A percentile compares a stretch with the other conserved stretches of the same genome.
These are phyloP conservation scores for Proteles cristata DNA, from an alignment of 2,113 vertebrate species.

Conservation along the genomic window DNA sequence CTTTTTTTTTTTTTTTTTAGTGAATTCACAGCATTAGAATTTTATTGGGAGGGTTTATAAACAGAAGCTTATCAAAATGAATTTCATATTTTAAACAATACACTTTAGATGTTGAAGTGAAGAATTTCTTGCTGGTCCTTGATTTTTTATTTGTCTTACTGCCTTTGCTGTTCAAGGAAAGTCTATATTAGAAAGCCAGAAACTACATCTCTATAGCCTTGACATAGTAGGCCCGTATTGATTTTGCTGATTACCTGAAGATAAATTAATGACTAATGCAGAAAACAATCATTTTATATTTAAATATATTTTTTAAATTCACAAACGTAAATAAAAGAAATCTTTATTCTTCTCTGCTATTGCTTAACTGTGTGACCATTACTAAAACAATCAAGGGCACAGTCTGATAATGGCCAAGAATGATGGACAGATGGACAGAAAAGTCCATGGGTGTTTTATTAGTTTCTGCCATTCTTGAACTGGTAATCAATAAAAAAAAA, in stretches of 20 bases:
- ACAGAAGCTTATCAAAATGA: neutral
- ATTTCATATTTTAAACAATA: neutral
- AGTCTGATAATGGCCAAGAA: neutral
- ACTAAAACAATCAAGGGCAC: neutral
- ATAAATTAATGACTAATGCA: neutral
- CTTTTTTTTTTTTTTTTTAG: neutral
- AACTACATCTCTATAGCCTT: neutral
- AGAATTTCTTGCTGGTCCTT: neutral
- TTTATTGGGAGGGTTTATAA: neutral
- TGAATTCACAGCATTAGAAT: neutral
- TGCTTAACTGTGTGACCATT: neutral
- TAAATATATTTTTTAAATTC: neutral
- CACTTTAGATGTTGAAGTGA: neutral
- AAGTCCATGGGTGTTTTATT: conserved; percentile 58
- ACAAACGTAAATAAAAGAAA: neutral
- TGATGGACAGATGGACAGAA: conserved; percentile 55
- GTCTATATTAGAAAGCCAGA: neutral
- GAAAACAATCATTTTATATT: neutral
- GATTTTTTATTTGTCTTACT: neutral
- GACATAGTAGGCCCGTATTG: neutral
- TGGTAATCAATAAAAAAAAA: conserved; percentile 76
- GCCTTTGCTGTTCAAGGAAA: neutral
- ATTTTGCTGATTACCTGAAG: neutral
- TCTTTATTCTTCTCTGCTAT: neutral
- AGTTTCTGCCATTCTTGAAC: conserved; percentile 64